These are phyloP conservation scores for Rhogogaster chlorosoma DNA, from an alignment of 2,888 invertebrate genomes.

Conservation along the genomic window DNA sequence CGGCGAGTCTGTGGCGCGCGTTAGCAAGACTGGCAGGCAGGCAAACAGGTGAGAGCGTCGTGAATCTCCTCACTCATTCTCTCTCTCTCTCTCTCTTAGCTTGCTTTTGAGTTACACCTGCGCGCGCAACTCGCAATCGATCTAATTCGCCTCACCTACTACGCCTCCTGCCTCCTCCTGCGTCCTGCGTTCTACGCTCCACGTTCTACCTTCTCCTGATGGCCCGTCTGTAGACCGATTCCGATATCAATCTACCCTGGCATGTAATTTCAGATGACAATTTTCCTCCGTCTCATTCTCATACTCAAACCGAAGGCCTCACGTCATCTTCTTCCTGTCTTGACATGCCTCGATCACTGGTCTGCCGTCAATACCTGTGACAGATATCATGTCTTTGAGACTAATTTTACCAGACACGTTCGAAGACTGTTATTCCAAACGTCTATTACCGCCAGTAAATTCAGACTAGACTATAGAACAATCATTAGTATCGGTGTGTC, in stretches of 20 bases:
- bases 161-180: not conserved
- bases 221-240: not conserved
- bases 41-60: slow-evolving; percentile 71
- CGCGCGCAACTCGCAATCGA: slow-evolving; percentile 44
- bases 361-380: not conserved
- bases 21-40: slow-evolving; percentile 71
- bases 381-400: not conserved
- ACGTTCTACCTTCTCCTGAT: not conserved
- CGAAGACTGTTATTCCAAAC: not conserved
- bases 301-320: not conserved
- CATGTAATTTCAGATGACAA: not conserved
- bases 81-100: slow-evolving; percentile 19
- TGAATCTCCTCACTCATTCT: slow-evolving; percentile 13
- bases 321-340: not conserved
- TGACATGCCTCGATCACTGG: not conserved
- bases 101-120: slow-evolving; percentile 16
- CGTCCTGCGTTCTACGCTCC: not conserved
- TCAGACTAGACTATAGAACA: not conserved
- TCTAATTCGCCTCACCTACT: slow-evolving; percentile 47
- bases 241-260: not conserved
- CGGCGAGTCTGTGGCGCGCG: slow-evolving; percentile 71
- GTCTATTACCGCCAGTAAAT: not conserved
- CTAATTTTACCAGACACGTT: not conserved
- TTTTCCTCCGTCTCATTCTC: not conserved
- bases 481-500: not conserved